phyloP scores from a whole-genome alignment of 2,888 invertebrate genomes.

The Slavum lentiscoides region DNA sequence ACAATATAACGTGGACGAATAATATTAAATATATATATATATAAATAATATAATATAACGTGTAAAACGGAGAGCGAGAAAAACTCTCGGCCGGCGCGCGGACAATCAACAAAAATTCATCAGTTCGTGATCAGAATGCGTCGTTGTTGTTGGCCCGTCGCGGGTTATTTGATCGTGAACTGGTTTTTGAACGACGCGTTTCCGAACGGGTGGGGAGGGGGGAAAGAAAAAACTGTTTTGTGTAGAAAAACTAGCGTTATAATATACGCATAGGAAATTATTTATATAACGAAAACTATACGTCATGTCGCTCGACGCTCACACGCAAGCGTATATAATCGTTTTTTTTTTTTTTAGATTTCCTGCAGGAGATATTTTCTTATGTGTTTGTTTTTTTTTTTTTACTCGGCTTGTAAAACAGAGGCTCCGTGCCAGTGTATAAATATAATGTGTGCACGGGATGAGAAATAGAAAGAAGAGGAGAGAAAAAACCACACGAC shows the following conservation, averaged over 20 bases:
- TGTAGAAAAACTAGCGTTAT: neutral
- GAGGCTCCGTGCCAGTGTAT: neutral
- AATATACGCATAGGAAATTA: constrained; percentile 13
- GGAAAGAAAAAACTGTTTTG: neutral
- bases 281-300: constrained; percentile 1
- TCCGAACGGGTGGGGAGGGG: neutral
- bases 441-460: neutral
- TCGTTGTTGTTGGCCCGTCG: neutral
- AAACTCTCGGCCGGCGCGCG: neutral
- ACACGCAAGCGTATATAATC: constrained; percentile 2
- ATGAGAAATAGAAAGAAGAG: neutral
- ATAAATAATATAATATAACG: neutral
- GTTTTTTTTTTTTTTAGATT: constrained; percentile 26
- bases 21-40: neutral
- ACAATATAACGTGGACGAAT: neutral
- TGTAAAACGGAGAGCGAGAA: neutral
- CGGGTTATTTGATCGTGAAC: constrained; percentile 40
- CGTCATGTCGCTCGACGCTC: neutral
- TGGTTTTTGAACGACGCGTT: constrained; percentile 44
- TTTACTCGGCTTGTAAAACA: neutral
- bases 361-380: constrained; percentile 22
- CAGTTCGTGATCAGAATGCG: constrained; percentile 53
- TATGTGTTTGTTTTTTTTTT: neutral
- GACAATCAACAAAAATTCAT: constrained; percentile 38
- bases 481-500: neutral